A percentile compares a stretch with the other conserved stretches of the same genome.
Evolutionary conservation across 2,888 invertebrate species (phyloP).

Genomic region (Drosophila mettleri): DNA sequence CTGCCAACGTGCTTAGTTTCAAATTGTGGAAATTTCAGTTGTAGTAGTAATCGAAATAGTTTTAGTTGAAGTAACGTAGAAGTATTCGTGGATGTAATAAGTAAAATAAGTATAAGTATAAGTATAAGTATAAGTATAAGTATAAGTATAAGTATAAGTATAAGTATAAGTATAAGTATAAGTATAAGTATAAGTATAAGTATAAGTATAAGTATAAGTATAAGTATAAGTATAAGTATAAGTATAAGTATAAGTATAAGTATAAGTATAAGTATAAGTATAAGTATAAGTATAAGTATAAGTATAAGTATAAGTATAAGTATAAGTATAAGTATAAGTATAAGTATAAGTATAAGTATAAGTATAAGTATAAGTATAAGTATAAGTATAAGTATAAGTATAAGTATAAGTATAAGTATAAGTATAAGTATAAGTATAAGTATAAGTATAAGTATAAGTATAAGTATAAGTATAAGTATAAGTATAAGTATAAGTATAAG

Average conservation of each 20-base stretch:
- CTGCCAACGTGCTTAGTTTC: background rate
- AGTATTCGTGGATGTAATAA: background rate
- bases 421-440: background rate
- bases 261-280: background rate
- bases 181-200: background rate
- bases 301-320: background rate
- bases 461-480: background rate
- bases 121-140: background rate
- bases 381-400: background rate
- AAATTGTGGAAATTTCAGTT: background rate
- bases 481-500: background rate
- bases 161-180: background rate
- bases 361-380: background rate
- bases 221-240: background rate
- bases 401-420: background rate
- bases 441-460: background rate
- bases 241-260: background rate
- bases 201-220: background rate
- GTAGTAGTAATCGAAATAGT: too few species aligned
- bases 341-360: background rate
- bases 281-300: background rate
- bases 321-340: background rate
- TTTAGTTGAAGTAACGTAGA: background rate
- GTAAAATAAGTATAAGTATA: background rate
- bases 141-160: background rate